Conservation (phyloP, 2,797 vertebrate genomes). For the Macropus fuliginosus region DNA sequence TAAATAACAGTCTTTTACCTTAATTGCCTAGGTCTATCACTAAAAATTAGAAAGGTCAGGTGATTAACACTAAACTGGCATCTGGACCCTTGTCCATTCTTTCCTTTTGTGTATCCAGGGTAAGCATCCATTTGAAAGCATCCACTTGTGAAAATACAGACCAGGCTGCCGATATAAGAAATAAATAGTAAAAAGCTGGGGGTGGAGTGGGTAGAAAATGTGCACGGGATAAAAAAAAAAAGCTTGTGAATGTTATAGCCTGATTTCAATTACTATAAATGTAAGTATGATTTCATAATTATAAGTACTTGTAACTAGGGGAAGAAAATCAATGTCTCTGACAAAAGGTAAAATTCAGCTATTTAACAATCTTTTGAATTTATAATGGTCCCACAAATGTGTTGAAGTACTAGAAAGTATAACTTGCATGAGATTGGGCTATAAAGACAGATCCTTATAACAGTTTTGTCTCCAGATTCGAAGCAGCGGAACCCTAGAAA, state of each 20-base stretch:
- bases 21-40: background rate
- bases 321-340: background rate
- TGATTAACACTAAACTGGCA: background rate
- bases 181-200: background rate
- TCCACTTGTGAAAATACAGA: background rate
- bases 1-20: background rate
- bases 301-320: background rate
- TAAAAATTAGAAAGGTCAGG: conserved; percentile 15
- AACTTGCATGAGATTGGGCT: too few relatives aligned
- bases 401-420: background rate
- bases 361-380: background rate
- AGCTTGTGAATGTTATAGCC: background rate
- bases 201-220: background rate
- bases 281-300: background rate
- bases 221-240: background rate
- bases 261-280: background rate
- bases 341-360: background rate
- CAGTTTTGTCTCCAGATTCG: background rate
- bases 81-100: background rate
- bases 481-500: background rate
- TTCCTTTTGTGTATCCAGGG: background rate
- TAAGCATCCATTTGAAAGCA: background rate
- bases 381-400: background rate
- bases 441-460: background rate
- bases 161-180: too few relatives aligned